Base-by-base conservation (phyloP, 2,113 vertebrate genomes). In the Cepphus grylle region DNA sequence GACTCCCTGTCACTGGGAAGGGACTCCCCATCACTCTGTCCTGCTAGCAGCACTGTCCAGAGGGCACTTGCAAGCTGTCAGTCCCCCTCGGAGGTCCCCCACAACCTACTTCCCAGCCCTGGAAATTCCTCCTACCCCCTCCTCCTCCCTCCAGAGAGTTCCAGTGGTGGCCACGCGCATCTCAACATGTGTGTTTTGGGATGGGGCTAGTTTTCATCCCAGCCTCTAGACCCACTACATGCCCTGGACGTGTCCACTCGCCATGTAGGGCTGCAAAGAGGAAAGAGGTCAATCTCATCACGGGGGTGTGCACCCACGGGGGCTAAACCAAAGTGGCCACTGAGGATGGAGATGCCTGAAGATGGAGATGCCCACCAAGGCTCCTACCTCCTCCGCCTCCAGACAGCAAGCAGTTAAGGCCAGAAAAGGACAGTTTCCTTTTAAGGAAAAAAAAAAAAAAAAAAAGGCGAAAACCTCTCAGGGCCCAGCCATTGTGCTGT, bases 381-480 rank as follows among this genome's bases (percentile, higher is more conserved):
- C 47, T 94, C 70, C 77, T 22, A 36, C n/a, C 59, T 42, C 42
- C 52, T 59, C 71, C 40, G 70, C 91, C 66, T 81, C 55, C 95
- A 61, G 84, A 6, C 36, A 62, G 45, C 13, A 78, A 93, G 90
- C 59, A 74, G 90, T 92, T 91, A 79, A 92, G 56, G n/a, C 70
- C 73, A 90, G 56, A 66, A 95, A 90, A 90, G 90, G 42, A 81
- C 61, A 29, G 74, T 91, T 95, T 87, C 92, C 55, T 93, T 82
- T 23, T 53, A 19, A 47, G 70, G 65, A 20, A 47, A 74, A 52
- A 79, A 50, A 70, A 50, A 32, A 45, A 78, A 76, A 25, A 53
- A 81, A 50, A 81, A 53, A 61, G 25, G 63, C 77, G 90, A 29
- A 93, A 93, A 74, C 7, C 92, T 43, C 63, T 25, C n/a, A 71